phyloP scores from a whole-genome alignment of 2,888 invertebrate species.

The Hyalella azteca region DNA sequence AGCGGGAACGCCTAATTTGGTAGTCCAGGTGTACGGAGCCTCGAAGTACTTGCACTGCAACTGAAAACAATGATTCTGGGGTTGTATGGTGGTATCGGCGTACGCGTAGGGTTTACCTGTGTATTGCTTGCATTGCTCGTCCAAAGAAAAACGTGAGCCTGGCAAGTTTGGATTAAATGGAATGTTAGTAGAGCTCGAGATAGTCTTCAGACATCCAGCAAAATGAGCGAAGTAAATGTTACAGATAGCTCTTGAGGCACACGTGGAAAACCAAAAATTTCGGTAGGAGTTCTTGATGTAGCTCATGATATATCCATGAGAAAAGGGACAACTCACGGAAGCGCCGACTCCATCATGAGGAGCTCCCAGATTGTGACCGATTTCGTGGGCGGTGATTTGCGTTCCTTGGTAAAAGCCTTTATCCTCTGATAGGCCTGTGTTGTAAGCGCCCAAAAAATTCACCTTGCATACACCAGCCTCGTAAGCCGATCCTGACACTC shows the following conservation, averaged over 20 bases:
- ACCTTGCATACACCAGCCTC: conserved; percentile 53
- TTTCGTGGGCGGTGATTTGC: conserved; percentile 59
- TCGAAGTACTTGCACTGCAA: conserved; percentile 31
- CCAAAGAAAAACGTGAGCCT: conserved; percentile 19
- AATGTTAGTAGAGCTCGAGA: neutral
- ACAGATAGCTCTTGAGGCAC: conserved; percentile 55
- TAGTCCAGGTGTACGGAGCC: neutral
- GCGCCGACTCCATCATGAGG: conserved; percentile 58
- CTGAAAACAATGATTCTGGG: conserved; percentile 26
- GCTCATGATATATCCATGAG: conserved; percentile 59
- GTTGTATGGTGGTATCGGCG: conserved; percentile 29
- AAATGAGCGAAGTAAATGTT: conserved; percentile 54
- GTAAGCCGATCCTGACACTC: conserved; percentile 56
- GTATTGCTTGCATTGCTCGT: conserved; percentile 39
- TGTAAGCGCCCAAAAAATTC: neutral
- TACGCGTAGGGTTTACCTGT: conserved; percentile 26
- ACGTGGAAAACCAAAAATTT: conserved; percentile 58
- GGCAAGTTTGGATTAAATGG: neutral
- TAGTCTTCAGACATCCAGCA: conserved; percentile 48
- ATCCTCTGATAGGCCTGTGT: conserved; percentile 52
- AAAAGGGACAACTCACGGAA: conserved; percentile 52
- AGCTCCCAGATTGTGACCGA: conserved; percentile 58
- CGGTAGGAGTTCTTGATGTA: conserved; percentile 53
- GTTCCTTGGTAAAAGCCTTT: conserved; percentile 57
- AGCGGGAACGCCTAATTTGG: conserved; percentile 24